Conservation (phyloP, 2,888 invertebrate species). For the Polylopha cassiicola region DNA sequence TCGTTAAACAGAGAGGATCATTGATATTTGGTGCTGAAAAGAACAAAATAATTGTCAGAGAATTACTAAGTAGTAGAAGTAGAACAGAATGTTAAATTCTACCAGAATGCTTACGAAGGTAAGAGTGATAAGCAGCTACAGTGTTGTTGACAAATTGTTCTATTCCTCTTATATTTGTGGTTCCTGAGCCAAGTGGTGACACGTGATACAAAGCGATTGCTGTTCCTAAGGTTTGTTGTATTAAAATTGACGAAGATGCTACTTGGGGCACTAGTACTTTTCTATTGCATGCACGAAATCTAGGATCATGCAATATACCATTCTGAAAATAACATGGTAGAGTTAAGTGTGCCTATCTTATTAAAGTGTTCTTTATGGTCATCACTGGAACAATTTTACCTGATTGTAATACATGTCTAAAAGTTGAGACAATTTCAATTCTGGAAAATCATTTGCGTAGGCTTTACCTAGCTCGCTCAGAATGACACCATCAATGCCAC, state of each 20-base stretch:
- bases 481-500: conserved; percentile 81
- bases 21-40: conserved; percentile 47
- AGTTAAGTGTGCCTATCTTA: too few species aligned
- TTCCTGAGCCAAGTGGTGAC: conserved; percentile 55
- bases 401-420: conserved; percentile 84
- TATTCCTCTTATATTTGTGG: conserved; percentile 59
- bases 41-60: background rate
- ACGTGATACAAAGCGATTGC: conserved; percentile 26
- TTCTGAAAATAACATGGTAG: conserved; percentile 20
- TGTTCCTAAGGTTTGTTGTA: conserved; percentile 52
- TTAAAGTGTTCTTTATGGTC: too few species aligned
- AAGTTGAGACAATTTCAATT: conserved; percentile 79
- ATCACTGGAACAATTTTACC: too few species aligned
- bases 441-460: conserved; percentile 62
- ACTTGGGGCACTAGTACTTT: conserved; percentile 64
- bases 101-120: conserved; percentile 72
- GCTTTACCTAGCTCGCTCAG: conserved; percentile 54
- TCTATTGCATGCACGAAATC: conserved; percentile 79
- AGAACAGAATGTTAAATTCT: background rate
- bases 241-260: conserved; percentile 54
- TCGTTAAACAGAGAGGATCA: conserved; percentile 56
- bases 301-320: conserved; percentile 24
- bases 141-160: conserved; percentile 60
- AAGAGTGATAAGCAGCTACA: conserved; percentile 56
- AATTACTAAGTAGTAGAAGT: background rate